Percentiles rank a stretch among this genome's conserved stretches.
phyloP scores from a whole-genome alignment of 2,888 invertebrate genomes.

The Gymnosoma rotundatum region DNA sequence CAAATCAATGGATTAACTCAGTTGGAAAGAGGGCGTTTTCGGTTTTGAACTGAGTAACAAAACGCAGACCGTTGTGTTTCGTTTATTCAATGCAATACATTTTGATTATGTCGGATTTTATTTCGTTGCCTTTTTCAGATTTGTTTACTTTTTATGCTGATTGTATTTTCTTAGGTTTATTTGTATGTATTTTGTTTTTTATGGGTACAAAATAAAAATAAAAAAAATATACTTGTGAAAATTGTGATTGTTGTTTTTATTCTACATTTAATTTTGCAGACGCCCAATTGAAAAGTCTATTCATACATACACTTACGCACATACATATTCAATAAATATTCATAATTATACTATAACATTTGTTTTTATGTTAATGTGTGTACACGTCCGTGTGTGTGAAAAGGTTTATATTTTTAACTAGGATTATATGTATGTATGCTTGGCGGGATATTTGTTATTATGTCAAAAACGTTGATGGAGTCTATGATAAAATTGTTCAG shows the following conservation, averaged over 20 bases:
- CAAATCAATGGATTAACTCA: conserved; percentile 63
- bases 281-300: conserved; percentile 12
- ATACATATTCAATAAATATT: conserved; percentile 38
- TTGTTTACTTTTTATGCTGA: conserved; percentile 44
- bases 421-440: background rate
- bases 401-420: too few species aligned
- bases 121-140: conserved; percentile 12
- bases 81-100: conserved; percentile 56
- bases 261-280: conserved; percentile 32
- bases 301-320: background rate
- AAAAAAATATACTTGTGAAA: conserved; percentile 30
- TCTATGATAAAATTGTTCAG: conserved; percentile 11
- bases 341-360: conserved; percentile 43
- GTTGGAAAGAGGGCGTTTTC: conserved; percentile 60
- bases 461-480: conserved; percentile 55
- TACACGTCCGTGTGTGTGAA: too few species aligned
- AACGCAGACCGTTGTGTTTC: conserved; percentile 47
- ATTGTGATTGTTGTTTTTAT: conserved; percentile 37
- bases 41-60: conserved; percentile 9
- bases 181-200: background rate
- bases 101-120: conserved; percentile 58
- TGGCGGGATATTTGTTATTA: conserved; percentile 41
- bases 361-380: conserved; percentile 28
- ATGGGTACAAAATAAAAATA: too few species aligned
- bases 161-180: conserved; percentile 12